These are phyloP conservation scores for Ovibos moschatus DNA, from an alignment of 2,113 vertebrate species.

Conservation along the genomic window DNA sequence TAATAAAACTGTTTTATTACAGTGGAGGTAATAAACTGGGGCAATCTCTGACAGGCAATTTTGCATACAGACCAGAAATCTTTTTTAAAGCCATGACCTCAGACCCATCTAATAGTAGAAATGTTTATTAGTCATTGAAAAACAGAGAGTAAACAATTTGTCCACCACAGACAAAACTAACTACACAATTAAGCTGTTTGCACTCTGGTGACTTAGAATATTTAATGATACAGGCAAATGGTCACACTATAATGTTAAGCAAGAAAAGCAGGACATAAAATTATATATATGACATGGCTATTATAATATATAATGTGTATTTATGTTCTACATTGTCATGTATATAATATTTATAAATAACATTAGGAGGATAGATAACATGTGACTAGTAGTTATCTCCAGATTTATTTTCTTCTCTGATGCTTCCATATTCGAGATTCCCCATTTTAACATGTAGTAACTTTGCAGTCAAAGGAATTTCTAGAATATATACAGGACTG, in stretches of 20 bases:
- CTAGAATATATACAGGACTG: not conserved
- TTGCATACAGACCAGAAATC: not conserved
- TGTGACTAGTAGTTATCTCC: not conserved
- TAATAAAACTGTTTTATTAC: not conserved
- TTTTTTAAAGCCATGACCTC: not conserved
- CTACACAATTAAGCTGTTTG: not conserved
- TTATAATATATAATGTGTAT: not conserved
- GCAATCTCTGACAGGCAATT: not conserved
- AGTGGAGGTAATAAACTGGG: not conserved
- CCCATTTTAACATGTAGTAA: not conserved
- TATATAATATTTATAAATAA: constrained; percentile 1
- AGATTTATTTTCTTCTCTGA: not conserved
- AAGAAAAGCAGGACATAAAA: not conserved
- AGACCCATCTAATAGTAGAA: not conserved
- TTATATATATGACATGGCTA: not conserved
- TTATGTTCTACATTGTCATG: not conserved
- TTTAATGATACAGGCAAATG: not conserved
- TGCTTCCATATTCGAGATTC: not conserved
- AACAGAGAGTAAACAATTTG: not conserved
- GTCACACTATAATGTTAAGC: not conserved
- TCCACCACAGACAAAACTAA: not conserved
- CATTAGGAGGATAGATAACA: not conserved
- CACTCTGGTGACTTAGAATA: constrained; percentile 21
- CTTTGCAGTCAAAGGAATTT: not conserved
- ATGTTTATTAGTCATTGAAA: constrained; percentile 14